Evolutionary conservation across 2,113 vertebrate species (phyloP).

Genomic region (Dolichallabes microphthalmus): DNA sequence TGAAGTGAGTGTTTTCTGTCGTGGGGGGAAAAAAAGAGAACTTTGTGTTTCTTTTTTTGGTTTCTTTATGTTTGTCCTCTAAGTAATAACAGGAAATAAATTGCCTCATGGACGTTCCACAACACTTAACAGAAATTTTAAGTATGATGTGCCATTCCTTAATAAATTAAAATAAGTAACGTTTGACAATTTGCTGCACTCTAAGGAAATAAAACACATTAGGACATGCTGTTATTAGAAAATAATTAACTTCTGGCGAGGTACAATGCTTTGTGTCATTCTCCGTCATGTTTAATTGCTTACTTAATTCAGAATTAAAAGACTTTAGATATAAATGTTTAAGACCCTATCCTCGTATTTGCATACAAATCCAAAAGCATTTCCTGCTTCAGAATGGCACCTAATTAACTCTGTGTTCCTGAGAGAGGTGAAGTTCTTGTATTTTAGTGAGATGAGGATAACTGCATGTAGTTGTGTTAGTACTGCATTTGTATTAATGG

Average conservation of each 20-base stretch:
- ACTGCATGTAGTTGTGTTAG: slow-evolving; percentile 19
- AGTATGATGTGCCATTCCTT: background rate
- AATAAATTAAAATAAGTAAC: background rate
- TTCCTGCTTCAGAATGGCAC: background rate
- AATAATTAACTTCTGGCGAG: background rate
- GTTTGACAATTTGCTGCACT: background rate
- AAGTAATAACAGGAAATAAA: background rate
- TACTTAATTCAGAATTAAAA: slow-evolving; percentile 1
- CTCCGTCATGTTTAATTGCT: background rate
- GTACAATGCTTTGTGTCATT: background rate
- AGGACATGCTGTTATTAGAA: background rate
- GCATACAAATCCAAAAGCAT: slow-evolving; percentile 7
- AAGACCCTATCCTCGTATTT: background rate
- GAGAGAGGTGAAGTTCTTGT: slow-evolving; percentile 20
- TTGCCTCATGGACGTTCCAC: background rate
- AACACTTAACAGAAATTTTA: background rate
- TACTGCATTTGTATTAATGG: slow-evolving; percentile 43
- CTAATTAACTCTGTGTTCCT: slow-evolving; percentile 32
- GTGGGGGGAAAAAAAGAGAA: background rate
- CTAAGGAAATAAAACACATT: background rate
- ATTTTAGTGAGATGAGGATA: slow-evolving; percentile 27
- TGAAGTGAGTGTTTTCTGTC: too few relatives aligned
- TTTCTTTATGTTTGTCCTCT: background rate
- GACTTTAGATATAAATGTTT: background rate
- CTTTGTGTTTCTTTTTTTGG: background rate